Evolutionary conservation across 2,113 vertebrate genomes (phyloP).

Genomic region (Erpornis zantholeuca): DNA sequence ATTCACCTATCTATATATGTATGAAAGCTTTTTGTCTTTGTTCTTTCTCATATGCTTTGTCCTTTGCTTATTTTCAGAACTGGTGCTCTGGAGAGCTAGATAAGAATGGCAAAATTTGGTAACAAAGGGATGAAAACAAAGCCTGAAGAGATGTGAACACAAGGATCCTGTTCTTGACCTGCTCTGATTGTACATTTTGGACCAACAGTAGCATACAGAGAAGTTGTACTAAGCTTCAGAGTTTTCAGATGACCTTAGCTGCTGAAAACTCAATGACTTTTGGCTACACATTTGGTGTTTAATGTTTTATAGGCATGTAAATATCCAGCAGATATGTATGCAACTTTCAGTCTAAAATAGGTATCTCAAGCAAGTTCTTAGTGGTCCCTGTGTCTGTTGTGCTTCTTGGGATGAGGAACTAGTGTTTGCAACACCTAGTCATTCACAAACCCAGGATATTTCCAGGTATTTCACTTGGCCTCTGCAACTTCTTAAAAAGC

Average conservation of each 20-base stretch:
- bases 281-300: not conserved
- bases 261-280: not conserved
- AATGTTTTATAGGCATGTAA: not conserved
- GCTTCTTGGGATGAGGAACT: not conserved
- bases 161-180: not conserved
- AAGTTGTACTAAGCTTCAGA: not conserved
- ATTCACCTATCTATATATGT: not conserved
- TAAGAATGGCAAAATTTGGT: not conserved
- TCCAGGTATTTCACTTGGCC: not conserved
- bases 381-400: not conserved
- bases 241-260: not conserved
- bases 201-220: not conserved
- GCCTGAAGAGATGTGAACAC: not conserved
- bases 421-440: not conserved
- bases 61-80: not conserved
- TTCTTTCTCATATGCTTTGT: not conserved
- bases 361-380: not conserved
- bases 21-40: not conserved
- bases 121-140: not conserved
- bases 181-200: not conserved
- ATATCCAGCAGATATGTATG: not conserved
- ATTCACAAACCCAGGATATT: not conserved
- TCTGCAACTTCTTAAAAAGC: not conserved
- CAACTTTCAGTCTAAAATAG: not conserved
- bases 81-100: not conserved